Evolutionary conservation across 2,888 invertebrate species (phyloP).

Genomic region (Crossocerus cetratus): DNA sequence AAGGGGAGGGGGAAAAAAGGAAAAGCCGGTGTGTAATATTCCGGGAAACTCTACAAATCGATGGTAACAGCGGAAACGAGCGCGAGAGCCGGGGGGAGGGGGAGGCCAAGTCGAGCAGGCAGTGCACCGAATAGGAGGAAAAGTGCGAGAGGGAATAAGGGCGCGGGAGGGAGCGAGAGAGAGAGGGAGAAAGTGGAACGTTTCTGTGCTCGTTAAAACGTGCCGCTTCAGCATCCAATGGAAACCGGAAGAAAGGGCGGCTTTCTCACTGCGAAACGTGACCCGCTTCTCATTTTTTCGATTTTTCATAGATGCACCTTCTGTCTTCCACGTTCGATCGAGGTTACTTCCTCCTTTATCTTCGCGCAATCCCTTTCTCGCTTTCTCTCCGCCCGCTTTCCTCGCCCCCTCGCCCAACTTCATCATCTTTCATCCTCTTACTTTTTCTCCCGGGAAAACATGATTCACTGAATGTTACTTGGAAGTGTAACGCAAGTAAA

Average conservation of each 20-base stretch:
- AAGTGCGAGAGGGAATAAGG: constrained; percentile 18
- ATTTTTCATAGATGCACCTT: constrained; percentile 28
- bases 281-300: constrained; percentile 46
- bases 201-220: constrained; percentile 56
- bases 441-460: too few relatives aligned
- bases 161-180: constrained; percentile 10
- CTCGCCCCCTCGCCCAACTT: not conserved
- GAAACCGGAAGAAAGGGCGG: constrained; percentile 48
- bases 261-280: constrained; percentile 41
- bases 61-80: constrained; percentile 46
- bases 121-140: too few relatives aligned
- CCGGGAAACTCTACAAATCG: constrained; percentile 45
- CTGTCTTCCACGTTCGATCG: too few relatives aligned
- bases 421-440: too few relatives aligned
- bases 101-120: not conserved
- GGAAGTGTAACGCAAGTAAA: too few relatives aligned
- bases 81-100: constrained; percentile 40
- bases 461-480: too few relatives aligned
- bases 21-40: constrained; percentile 44
- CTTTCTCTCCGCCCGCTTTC: not conserved
- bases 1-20: constrained; percentile 26
- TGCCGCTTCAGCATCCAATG: constrained; percentile 51
- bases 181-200: constrained; percentile 46
- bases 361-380: constrained; percentile 6
- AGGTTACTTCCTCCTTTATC: constrained; percentile 25